Evolutionary conservation across 92 coral and sea anemone genomes (phyloP), one percentile per base, ranked within the genome.

Genomic region (Umimayanthus kanabou): DNA sequence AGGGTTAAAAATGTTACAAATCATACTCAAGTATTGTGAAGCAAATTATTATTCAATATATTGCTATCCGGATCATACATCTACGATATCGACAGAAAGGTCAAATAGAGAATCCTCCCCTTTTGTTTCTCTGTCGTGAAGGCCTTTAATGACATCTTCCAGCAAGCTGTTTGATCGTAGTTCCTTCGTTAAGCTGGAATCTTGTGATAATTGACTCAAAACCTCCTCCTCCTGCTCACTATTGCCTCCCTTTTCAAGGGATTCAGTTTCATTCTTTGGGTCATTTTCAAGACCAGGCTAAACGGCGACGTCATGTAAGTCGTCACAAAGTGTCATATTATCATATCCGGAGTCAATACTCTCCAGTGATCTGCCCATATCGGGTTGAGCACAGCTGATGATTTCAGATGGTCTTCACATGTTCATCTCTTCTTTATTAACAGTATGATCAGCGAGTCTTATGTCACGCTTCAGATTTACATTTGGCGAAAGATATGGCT

Each of bases 331-430:
- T 80, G 84, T 80, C 67, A 83, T 8, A 22, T 83, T 71, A 73
- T 83, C 87, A 43, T 69, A 83, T 0, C 78, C 87, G 4, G 87
- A 83, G 25, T 70, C 87, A 22, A 83, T 70, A 47, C 87, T 83
- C 5, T 83, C 87, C 7, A 83, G 87, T 1, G 87, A 83, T 3
- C 39, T 53, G 15, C 66, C 70, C 65, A 26, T 75, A 18, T 75
- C 15, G 20, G 5, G 28, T 9, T 3, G 45, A 39, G 25, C 11
- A 23, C 5, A 18, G 53, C 16, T 20, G 8, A 40, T 75, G 47
- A 15, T 75, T 43, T 11, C 79, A 15, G 25, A 75, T 6, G 26
- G 53, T 11, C 45, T 39, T 40, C 25, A 25, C 47, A 7, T 39
- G 14, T 3, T 13, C 4, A 75, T 18, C 10, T 18, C 29, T 11